Conservation (phyloP, 2,888 invertebrate species). For the Sesia apiformis region DNA sequence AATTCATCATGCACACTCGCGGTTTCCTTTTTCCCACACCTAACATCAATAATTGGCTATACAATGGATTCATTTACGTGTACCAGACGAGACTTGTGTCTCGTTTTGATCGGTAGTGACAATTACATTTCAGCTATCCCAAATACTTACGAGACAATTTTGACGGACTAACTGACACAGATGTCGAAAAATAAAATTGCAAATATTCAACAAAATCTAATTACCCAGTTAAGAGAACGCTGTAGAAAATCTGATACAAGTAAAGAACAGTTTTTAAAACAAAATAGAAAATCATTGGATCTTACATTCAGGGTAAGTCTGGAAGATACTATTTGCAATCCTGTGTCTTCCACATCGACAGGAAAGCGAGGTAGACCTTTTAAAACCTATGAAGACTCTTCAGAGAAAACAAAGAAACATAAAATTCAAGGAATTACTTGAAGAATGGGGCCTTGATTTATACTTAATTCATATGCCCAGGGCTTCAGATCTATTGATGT, state of each 20-base stretch:
- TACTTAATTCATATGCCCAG: not conserved
- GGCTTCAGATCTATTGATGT: not conserved
- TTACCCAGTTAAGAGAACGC: not conserved
- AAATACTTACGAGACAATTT: not conserved
- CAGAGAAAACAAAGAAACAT: not conserved
- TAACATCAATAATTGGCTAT: not conserved
- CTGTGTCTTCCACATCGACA: not conserved
- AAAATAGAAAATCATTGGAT: not conserved
- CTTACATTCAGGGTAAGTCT: not conserved
- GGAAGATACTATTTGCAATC: not conserved
- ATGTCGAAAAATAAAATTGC: not conserved
- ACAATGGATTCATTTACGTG: not conserved
- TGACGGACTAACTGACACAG: not conserved
- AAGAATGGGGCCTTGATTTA: not conserved
- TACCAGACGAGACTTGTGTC: not conserved
- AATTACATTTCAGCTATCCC: not conserved
- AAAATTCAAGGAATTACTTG: not conserved
- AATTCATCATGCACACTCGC: constrained; percentile 11
- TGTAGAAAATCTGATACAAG: not conserved
- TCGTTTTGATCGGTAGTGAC: not conserved
- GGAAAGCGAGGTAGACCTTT: not conserved
- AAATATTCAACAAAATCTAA: not conserved
- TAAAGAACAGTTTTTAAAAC: not conserved
- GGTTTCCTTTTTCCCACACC: not conserved
- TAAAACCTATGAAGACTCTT: not conserved